Base-by-base conservation (phyloP, 1,140 invertebrate genomes). In the Drosophila santomea region DNA sequence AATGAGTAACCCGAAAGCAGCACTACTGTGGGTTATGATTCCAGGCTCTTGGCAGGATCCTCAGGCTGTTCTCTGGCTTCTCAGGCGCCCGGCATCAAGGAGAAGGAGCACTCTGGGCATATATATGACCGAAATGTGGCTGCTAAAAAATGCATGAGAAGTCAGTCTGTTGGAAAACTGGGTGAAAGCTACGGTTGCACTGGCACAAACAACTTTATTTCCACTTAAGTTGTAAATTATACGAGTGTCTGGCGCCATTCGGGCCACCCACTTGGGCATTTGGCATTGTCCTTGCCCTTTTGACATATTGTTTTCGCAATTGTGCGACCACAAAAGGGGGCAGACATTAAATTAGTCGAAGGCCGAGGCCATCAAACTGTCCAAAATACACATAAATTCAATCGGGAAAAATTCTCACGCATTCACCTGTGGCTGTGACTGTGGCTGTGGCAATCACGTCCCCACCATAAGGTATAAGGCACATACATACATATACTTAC, bases 141-240 rank as follows among this genome's bases (percentile, higher is more conserved):
- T 55, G 56, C 51, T 88, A 63, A 88, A 88, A 88, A 88, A 88
- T 88, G 80, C 83, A 88, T 88, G 75, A 82, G 71, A 69, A 75
- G 28, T 71, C 84, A 76, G 59, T 73, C 43, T 41, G 63, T 48
- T 35, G 84, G 75, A 82, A 88, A 88, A 80, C 59, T 86, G 76
- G 79, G 83, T 76, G 63, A 86, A 76, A 75, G 78, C 71, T 43
- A 58, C 45, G 56, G 51, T 23, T 71, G 74, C 39, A 58, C 32
- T 61, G 45, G 38, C 23, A 55, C 15, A 67, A 66, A 51, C 60
- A 60, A 63, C 57, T 86, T 64, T 76, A 76, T 86, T 80, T 83
- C 75, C 67, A 80, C 79, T 88, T 83, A 72, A 60, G 63, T 66
- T 79, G 67, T 89, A 83, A 77, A 74, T 80, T 69, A 78, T 52